Conservation (phyloP, 2,797 vertebrate species). For the Microcaecilia unicolor region DNA sequence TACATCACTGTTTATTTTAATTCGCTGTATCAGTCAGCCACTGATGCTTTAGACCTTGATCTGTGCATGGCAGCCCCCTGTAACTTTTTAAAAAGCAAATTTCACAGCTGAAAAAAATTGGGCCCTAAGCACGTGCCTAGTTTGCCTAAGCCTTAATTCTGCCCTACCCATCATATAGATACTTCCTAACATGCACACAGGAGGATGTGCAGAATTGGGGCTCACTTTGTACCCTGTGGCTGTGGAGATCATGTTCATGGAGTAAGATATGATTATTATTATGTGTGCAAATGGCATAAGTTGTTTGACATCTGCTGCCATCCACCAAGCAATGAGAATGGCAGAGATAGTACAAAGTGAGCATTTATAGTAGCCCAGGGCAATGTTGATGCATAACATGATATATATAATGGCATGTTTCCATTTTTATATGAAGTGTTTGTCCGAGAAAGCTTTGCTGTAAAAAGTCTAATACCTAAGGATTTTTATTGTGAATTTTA, state of each 20-base stretch:
- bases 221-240: not conserved
- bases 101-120: too few species aligned
- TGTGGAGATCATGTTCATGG: constrained; percentile 15
- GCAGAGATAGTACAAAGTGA: constrained; percentile 66
- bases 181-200: too few species aligned
- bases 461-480: constrained; percentile 64
- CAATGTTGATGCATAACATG: constrained; percentile 57
- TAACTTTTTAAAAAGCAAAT: too few species aligned
- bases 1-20: too few species aligned
- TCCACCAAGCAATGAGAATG: constrained; percentile 43
- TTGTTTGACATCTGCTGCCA: constrained; percentile 32
- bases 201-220: not conserved
- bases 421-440: constrained; percentile 65
- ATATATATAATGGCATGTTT: constrained; percentile 56
- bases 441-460: constrained; percentile 71
- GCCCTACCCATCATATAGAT: too few species aligned
- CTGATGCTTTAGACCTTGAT: too few species aligned
- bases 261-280: constrained; percentile 2
- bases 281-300: constrained; percentile 15
- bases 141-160: too few species aligned
- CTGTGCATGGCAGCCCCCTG: too few species aligned
- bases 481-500: constrained; percentile 72
- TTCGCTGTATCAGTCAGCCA: too few species aligned
- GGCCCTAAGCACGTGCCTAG: too few species aligned
- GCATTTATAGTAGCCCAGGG: constrained; percentile 70